Conservation (phyloP, 2,888 invertebrate species). For the Synanthedon vespiformis region DNA sequence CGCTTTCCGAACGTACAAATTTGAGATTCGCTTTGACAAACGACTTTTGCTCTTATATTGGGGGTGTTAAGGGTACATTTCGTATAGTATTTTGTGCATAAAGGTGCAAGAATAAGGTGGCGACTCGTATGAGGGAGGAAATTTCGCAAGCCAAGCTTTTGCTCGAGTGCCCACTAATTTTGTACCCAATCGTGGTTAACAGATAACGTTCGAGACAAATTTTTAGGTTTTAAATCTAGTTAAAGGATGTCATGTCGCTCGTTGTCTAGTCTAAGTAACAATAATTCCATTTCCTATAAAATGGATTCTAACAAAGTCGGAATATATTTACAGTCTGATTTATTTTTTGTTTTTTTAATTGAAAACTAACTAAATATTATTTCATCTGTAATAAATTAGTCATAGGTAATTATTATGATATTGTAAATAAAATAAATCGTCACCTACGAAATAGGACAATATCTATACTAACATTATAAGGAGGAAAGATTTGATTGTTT, state of each 20-base stretch:
- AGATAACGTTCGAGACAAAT: conserved; percentile 27
- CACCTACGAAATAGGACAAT: too few species aligned
- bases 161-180: conserved; percentile 62
- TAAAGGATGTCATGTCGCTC: conserved; percentile 1
- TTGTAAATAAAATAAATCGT: too few species aligned
- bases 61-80: conserved; percentile 30
- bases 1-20: conserved; percentile 45
- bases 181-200: conserved; percentile 9
- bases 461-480: too few species aligned
- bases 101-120: conserved; percentile 16
- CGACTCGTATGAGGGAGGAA: conserved; percentile 38
- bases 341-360: too few species aligned
- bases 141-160: conserved; percentile 60
- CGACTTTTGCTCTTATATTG: conserved; percentile 25
- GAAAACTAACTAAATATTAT: too few species aligned
- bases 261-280: too few species aligned
- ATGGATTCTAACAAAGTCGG: too few species aligned
- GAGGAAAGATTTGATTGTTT: too few species aligned
- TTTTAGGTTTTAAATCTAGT: conserved; percentile 21
- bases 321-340: too few species aligned
- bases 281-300: too few species aligned
- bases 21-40: conserved; percentile 26
- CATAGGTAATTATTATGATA: too few species aligned
- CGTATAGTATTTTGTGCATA: conserved; percentile 19
- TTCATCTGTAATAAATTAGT: too few species aligned